Percentiles rank a stretch among this genome's conserved stretches.
Evolutionary conservation across 2,888 invertebrate genomes (phyloP).

Genomic region (Eilema caniola): DNA sequence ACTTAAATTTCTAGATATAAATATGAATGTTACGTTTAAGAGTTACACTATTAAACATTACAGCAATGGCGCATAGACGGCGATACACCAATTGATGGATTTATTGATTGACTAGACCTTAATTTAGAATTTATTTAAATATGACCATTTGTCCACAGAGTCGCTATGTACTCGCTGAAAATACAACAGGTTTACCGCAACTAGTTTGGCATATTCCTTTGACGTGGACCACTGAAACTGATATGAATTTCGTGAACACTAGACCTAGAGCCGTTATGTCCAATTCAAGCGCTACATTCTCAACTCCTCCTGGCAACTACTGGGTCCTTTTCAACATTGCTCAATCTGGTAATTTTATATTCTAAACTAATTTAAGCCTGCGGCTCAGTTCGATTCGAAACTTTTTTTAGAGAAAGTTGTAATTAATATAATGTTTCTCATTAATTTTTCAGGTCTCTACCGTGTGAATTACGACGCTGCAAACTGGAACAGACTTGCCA

Average conservation of each 20-base stretch:
- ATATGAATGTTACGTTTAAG: background rate
- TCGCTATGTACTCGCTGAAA: constrained; percentile 70
- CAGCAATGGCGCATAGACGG: too few relatives aligned
- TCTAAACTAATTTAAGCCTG: background rate
- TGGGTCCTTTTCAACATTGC: constrained; percentile 88
- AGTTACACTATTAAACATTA: background rate
- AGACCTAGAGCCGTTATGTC: constrained; percentile 69
- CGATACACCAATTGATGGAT: too few relatives aligned
- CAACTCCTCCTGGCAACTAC: constrained; percentile 65
- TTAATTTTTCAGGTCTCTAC: constrained; percentile 85
- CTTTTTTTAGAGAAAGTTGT: too few relatives aligned
- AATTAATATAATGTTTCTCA: background rate
- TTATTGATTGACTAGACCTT: background rate
- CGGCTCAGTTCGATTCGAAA: too few relatives aligned
- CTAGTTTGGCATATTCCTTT: constrained; percentile 78
- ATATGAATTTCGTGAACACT: constrained; percentile 69
- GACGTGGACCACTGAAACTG: constrained; percentile 74
- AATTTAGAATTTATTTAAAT: background rate
- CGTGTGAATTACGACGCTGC: constrained; percentile 89
- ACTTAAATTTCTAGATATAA: too few relatives aligned
- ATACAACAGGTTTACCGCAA: constrained; percentile 27
- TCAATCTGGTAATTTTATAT: constrained; percentile 69
- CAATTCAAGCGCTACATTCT: constrained; percentile 39
- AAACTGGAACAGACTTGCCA: constrained; percentile 85
- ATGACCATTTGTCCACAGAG: constrained; percentile 53